Evolutionary conservation across 2,797 vertebrate genomes (phyloP).

Genomic region (Rhyacichthys aspro): DNA sequence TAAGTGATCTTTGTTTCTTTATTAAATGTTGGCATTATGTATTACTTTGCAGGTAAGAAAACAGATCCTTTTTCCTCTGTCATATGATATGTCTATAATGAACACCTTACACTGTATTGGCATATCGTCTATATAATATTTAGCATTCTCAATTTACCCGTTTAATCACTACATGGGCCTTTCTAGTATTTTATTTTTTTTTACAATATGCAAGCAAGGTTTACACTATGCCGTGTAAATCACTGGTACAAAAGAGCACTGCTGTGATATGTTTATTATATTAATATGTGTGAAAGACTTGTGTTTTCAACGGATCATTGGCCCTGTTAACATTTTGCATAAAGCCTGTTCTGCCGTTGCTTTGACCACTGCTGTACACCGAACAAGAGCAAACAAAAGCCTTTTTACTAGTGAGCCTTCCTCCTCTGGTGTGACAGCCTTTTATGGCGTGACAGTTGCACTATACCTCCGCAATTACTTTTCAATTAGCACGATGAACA

Average conservation of each 20-base stretch:
- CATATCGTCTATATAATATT: too few species aligned
- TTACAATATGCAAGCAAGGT: conserved; percentile 49
- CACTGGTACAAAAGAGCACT: conserved; percentile 43
- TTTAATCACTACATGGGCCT: conserved; percentile 50
- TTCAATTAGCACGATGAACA: conserved; percentile 86
- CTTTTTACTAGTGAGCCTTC: conserved; percentile 65
- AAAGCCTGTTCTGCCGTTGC: conserved; percentile 45
- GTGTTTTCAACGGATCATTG: conserved; percentile 71
- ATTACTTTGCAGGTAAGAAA: too few species aligned
- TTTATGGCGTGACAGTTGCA: conserved; percentile 83
- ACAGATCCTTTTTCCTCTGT: too few species aligned
- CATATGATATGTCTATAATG: too few species aligned
- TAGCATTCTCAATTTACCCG: conserved; percentile 19
- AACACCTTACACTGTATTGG: too few species aligned
- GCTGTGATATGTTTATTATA: conserved; percentile 48
- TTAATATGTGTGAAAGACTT: conserved; percentile 54
- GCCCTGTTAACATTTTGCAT: conserved; percentile 63
- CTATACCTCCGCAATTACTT: conserved; percentile 87
- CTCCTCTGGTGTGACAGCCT: conserved; percentile 76
- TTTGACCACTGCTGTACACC: conserved; percentile 58
- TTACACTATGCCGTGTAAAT: conserved; percentile 53
- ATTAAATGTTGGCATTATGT: not conserved
- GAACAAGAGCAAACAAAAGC: conserved; percentile 71
- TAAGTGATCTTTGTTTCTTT: conserved; percentile 25
- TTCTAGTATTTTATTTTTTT: conserved; percentile 58